Percentiles rank a stretch among this genome's conserved stretches.
phyloP scores from a whole-genome alignment of 2,797 vertebrate species.

The Antrozous pallidus region DNA sequence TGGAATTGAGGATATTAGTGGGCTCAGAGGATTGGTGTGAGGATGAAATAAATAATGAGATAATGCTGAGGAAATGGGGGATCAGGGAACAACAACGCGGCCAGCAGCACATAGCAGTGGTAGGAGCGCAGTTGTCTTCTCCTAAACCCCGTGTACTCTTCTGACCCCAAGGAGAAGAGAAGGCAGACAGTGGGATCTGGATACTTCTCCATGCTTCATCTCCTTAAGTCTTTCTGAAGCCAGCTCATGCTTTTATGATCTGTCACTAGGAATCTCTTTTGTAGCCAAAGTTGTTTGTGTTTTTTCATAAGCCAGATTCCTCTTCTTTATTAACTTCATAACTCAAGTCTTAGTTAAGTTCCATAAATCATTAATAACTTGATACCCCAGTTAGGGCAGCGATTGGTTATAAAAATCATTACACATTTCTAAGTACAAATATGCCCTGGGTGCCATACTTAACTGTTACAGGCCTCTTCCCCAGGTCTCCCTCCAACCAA shows the following conservation, averaged over 20 bases:
- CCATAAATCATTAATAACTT: neutral
- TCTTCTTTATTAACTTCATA: neutral
- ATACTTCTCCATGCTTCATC: neutral
- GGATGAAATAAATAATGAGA: neutral
- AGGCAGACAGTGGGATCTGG: neutral
- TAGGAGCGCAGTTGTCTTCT: neutral
- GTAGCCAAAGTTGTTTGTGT: neutral
- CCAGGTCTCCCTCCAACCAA: neutral
- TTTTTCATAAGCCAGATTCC: neutral
- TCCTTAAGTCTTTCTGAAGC: neutral
- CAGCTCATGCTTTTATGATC: neutral
- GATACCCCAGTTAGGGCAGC: neutral
- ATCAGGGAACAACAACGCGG: neutral
- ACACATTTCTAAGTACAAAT: neutral
- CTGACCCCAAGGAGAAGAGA: neutral
- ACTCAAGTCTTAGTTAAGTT: neutral
- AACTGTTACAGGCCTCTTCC: neutral
- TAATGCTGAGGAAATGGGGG: neutral
- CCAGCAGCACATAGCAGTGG: neutral
- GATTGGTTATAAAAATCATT: neutral
- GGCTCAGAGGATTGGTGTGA: neutral
- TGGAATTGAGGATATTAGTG: neutral
- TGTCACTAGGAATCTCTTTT: neutral
- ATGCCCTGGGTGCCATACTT: neutral
- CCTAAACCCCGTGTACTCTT: neutral